These are phyloP conservation scores for Mixornis gularis DNA, from an alignment of 2,113 vertebrate genomes.

Conservation along the genomic window DNA sequence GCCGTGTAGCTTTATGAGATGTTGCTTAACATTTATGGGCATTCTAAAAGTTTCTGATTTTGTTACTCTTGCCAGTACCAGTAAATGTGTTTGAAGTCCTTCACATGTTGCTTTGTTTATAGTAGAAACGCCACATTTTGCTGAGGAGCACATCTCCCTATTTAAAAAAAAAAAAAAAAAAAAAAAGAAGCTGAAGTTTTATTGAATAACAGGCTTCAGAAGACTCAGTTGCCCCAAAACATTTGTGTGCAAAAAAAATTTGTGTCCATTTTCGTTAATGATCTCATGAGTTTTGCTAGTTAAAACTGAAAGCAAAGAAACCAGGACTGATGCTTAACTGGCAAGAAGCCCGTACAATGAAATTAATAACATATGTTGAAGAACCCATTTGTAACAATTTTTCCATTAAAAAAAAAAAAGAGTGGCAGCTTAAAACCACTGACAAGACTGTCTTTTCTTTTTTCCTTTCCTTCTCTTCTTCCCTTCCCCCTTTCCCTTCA, in stretches of 20 bases:
- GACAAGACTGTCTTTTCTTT: constrained; percentile 67
- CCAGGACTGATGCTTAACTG: constrained; percentile 73
- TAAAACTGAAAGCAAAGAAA: constrained; percentile 79
- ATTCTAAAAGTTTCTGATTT: constrained; percentile 44
- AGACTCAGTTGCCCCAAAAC: constrained; percentile 59
- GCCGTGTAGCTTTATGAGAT: constrained; percentile 26
- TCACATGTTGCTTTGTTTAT: constrained; percentile 52
- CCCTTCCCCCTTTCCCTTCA: neutral
- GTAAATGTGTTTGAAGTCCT: constrained; percentile 54
- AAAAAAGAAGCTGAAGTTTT: constrained; percentile 20
- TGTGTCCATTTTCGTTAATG: constrained; percentile 76
- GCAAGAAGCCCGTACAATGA: constrained; percentile 72
- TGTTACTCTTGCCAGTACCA: constrained; percentile 26
- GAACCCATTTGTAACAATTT: constrained; percentile 80
- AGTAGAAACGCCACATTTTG: constrained; percentile 47
- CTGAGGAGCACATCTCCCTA: constrained; percentile 46
- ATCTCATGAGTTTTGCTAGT: constrained; percentile 77
- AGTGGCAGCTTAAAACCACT: constrained; percentile 72
- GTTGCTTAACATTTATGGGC: constrained; percentile 31
- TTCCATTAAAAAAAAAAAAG: constrained; percentile 62
- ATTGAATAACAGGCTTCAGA: constrained; percentile 61
- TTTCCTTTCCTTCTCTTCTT: constrained; percentile 26
- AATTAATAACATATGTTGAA: constrained; percentile 85
- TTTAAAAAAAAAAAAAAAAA: constrained; percentile 24
- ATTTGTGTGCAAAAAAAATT: constrained; percentile 54